These are phyloP conservation scores for Fratercula arctica DNA, from an alignment of 2,797 vertebrate genomes.

Conservation along the genomic window DNA sequence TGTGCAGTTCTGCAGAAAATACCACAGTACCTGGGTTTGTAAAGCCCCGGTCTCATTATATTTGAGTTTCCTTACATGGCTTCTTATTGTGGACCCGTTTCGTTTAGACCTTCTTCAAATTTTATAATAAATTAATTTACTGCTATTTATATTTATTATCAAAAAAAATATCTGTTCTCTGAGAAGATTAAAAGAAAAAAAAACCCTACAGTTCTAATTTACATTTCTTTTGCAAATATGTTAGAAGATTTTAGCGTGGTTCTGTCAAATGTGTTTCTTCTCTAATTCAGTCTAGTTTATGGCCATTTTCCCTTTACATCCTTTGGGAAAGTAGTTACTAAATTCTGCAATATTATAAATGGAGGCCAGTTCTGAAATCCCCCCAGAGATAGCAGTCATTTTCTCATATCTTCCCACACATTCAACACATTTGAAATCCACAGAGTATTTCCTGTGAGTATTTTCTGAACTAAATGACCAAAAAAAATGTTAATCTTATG, in stretches of 20 bases:
- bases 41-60: not conserved
- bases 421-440: slow-evolving; percentile 70
- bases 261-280: slow-evolving; percentile 40
- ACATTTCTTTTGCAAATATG: slow-evolving; percentile 32
- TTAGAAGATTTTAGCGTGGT: not conserved
- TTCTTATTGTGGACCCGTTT: not conserved
- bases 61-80: not conserved
- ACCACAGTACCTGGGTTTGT: not conserved
- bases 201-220: not conserved
- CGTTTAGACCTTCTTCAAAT: not conserved
- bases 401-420: slow-evolving; percentile 67
- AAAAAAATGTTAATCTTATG: slow-evolving; percentile 52
- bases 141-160: not conserved
- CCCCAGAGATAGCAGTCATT: slow-evolving; percentile 61
- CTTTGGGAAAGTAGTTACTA: slow-evolving; percentile 62
- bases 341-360: slow-evolving; percentile 63
- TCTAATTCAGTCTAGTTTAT: slow-evolving; percentile 51
- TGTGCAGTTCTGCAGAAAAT: not conserved
- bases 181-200: not conserved
- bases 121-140: not conserved
- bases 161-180: not conserved
- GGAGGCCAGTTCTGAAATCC: slow-evolving; percentile 67
- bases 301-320: slow-evolving; percentile 54
- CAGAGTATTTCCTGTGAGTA: slow-evolving; percentile 60
- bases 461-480: slow-evolving; percentile 60